These are phyloP conservation scores for Amaurobius ferox DNA, from an alignment of 2,888 invertebrate species.

Conservation along the genomic window DNA sequence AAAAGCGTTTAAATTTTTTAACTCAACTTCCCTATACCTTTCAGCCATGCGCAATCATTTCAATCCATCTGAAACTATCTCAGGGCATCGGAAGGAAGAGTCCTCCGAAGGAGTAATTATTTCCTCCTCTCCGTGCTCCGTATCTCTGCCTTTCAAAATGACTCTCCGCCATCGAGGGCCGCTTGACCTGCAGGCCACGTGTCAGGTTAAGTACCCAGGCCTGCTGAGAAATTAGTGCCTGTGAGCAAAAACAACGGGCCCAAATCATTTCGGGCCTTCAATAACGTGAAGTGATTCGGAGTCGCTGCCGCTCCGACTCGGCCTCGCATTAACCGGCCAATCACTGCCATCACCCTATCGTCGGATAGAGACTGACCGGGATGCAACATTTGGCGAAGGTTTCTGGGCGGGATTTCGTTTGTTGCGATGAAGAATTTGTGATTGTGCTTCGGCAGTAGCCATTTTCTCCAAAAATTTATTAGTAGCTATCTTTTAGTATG, in stretches of 20 bases:
- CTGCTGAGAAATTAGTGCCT: slow-evolving; percentile 7
- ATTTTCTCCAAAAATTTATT: no score
- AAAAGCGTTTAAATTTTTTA: no score
- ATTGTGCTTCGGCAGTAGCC: no score
- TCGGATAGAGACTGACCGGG: slow-evolving; percentile 28
- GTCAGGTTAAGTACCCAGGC: slow-evolving; percentile 63
- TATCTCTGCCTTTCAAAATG: neutral
- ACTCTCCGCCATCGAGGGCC: slow-evolving; percentile 28
- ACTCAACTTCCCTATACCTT: no score
- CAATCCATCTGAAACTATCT: no score
- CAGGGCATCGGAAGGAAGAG: no score
- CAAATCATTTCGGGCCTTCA: slow-evolving; percentile 57
- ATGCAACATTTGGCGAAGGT: slow-evolving; percentile 29
- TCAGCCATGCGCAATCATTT: neutral
- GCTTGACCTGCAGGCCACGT: slow-evolving; percentile 68
- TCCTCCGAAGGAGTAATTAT: neutral
- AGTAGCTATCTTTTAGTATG: no score
- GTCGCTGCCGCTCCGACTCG: slow-evolving; percentile 11
- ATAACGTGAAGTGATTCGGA: slow-evolving; percentile 69
- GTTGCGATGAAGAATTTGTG: no score
- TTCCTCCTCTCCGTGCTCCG: neutral
- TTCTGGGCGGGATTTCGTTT: no score
- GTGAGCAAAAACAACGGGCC: slow-evolving; percentile 7
- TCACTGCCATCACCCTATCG: slow-evolving; percentile 70
- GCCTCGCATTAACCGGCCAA: slow-evolving; percentile 66